Conservation (phyloP, 2,113 vertebrate species). For the Leucoraja erinaceus region DNA sequence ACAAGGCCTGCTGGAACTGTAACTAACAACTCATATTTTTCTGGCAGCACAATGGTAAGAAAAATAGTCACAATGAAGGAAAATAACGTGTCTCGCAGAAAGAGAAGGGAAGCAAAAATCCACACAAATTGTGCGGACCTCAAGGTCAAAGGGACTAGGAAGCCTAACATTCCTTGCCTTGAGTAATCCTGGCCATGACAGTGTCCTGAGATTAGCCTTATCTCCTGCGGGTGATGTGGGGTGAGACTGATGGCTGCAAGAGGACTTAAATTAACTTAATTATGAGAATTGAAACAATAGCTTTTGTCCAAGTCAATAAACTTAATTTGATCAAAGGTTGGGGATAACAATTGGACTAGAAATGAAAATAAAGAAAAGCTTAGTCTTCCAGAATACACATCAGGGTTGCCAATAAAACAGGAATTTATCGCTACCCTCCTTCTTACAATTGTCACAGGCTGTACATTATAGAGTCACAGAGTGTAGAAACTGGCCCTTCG, state of each 20-base stretch:
- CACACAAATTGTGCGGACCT: background rate
- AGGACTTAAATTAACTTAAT: background rate
- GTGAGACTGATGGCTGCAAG: background rate
- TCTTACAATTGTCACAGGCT: background rate
- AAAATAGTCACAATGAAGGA: background rate
- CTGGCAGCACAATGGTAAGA: background rate
- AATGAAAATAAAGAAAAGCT: background rate
- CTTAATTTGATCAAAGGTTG: background rate
- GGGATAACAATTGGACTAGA: background rate
- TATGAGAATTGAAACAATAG: background rate
- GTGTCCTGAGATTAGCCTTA: background rate
- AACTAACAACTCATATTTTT: background rate
- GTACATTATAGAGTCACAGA: background rate
- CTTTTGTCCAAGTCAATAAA: background rate
- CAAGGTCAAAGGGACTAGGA: slow-evolving; percentile 4
- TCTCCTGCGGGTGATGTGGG: background rate
- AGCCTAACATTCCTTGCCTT: background rate
- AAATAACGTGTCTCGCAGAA: background rate
- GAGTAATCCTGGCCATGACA: background rate
- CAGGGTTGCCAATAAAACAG: background rate
- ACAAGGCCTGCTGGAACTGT: background rate
- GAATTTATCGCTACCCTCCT: background rate
- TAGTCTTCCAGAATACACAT: background rate
- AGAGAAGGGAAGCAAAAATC: background rate
- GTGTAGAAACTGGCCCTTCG: too few species aligned